A percentile compares a stretch with the other conserved stretches of the same genome.
phyloP scores from a whole-genome alignment of 2,113 vertebrate genomes.

The zebrafish (Danio rerio) region GRCz12tu NC_133180.1:14481501-14482000 shows the following conservation, averaged over 20 bases:
- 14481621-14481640: constrained; percentile 67
- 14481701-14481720: constrained; percentile 72
- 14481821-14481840: not conserved
- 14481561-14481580: constrained; percentile 73
- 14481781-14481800: constrained; percentile 16
- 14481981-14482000: constrained; percentile 61
- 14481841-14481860: not conserved
- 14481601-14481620: constrained; percentile 70
- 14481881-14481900: constrained; percentile 1
- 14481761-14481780: constrained; percentile 50
- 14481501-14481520: constrained; percentile 81
- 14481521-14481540: constrained; percentile 75
- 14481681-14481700: constrained; percentile 30
- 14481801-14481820: not conserved
- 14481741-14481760: constrained; percentile 71
- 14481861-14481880: constrained; percentile 41
- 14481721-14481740: constrained; percentile 65
- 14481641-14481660: constrained; percentile 66
- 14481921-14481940: constrained; percentile 21
- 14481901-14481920: not conserved
- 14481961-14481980: constrained; percentile 60
- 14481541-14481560: constrained; percentile 73
- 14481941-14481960: constrained; percentile 61
- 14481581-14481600: constrained; percentile 70
- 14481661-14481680: constrained; percentile 61